Base-by-base conservation (phyloP, 2,797 vertebrate genomes). In the Pipistrellus kuhlii region DNA sequence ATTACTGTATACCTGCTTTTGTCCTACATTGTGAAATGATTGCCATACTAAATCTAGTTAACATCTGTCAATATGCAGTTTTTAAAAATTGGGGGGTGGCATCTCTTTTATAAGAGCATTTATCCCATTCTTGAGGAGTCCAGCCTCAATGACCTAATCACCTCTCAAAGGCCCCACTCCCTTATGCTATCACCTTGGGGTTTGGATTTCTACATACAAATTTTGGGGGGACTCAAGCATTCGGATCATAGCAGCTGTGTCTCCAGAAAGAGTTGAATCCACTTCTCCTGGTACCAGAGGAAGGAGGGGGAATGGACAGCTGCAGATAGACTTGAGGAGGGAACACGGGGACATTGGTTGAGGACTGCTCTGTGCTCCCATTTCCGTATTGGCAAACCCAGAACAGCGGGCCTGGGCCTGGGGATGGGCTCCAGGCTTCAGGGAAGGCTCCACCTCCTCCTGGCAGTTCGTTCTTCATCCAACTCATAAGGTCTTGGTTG, bases 331-430 rank as follows among this genome's bases (percentile, higher is more conserved):
- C 14, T n/a, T 25, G 64, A 71, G 48, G 64, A 84, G 59, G 64
- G 35, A 81, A n/a, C 46, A 44, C 59, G 8, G 17, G 76, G 83
- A 18, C 9, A 4, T 8, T 23, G 1, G n/a, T 44, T 64, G 21
- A 17, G 55, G 2, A 17, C 27, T 8, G 13, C 44, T n/a, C 3
- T 2, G 9, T 12, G n/a, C 62, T 71, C 44, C 53, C 5, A 0
- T 75, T 78, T 73, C 46, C 25, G 3, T 59, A 13, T 7, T 30
- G 35, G 72, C 69, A 85, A 69, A 93, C 23, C 30, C 25, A 23
- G 8, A 57, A 15, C 3, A 7, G 30, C 17, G n/a, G 66, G n/a
- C 38, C 46, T 21, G 13, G 78, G 11, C 2, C 1, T n/a, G 21
- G 75, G 32, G 20, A 8, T 57, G n/a, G 55, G 72, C 27, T 46